Evolutionary conservation across 2,113 vertebrate genomes (phyloP), one percentile per base, ranked within the genome.

Genomic region (Rhinogobius similis): DNA sequence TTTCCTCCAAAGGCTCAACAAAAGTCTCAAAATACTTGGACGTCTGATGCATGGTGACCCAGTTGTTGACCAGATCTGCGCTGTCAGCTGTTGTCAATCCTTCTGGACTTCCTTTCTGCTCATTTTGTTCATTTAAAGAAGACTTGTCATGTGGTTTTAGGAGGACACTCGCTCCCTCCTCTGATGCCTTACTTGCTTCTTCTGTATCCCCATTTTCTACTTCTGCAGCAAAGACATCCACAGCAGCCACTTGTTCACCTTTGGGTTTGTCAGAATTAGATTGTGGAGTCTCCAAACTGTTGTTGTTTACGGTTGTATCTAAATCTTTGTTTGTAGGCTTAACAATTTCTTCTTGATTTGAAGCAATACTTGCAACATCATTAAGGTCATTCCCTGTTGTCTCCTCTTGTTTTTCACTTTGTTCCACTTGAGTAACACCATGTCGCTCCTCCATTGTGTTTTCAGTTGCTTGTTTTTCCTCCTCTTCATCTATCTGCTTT

Each of bases 1-100:
- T 58, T 62, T 92, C 91, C 10, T 93, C 91, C 21, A 91, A 62
- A 1, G 92, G 91, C 63, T 93, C 92, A 0, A 91, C 82, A 63
- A 90, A 93, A 0, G 79, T 93, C 82, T 93, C 81, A 23, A 93
- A 93, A 46, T 65, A 91, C 73, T 78, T 90, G 18, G 90, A 87
- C 0, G 75, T 61, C 52, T 92, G 91, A 78, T 93, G 92, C 61
- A 75, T 24, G 39, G 72, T 88, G 1, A 93, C 78, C 92, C 92
- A 93, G 83, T 89, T 92, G 7, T 78, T 86, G 44, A 93, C 92
- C 0, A 93, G 67, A 72, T 92, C 89, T 0, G 75, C 63, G 23
- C 66, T 90, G 77, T 85, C 77, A 24, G 69, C 76, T 63, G 10
- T 64, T 0, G 44, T 75, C 9, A 86, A 46, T 18, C 32, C 66